Percentiles rank a stretch among this genome's conserved stretches.
Evolutionary conservation across 2,797 vertebrate species (phyloP).

Genomic region (Chelidonichthys spinosus): DNA sequence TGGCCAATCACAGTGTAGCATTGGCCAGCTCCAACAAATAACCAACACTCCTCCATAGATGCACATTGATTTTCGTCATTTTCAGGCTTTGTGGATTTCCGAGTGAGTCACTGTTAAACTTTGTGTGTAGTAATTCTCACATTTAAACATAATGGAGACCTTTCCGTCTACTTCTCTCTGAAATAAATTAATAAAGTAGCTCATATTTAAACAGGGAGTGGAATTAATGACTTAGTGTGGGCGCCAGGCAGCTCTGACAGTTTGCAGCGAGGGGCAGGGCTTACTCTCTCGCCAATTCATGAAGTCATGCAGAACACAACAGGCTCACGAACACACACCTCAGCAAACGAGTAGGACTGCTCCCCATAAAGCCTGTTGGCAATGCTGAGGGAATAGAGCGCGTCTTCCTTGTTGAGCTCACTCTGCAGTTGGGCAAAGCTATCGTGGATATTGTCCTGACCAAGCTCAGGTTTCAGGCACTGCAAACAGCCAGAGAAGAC

Average conservation of each 20-base stretch:
- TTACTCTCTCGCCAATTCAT: neutral
- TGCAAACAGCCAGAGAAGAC: conserved; percentile 66
- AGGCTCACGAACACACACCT: conserved; percentile 65
- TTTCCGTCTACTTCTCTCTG: neutral
- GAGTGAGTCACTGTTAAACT: too few relatives aligned
- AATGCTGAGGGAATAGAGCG: conserved; percentile 78
- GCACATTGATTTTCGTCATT: too few relatives aligned
- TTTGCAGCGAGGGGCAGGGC: neutral
- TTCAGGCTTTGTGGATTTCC: too few relatives aligned
- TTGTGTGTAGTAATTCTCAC: too few relatives aligned
- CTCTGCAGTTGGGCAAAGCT: conserved; percentile 66
- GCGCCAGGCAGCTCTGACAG: neutral
- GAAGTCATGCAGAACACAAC: neutral
- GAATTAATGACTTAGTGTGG: neutral
- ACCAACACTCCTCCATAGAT: too few relatives aligned
- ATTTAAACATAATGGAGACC: too few relatives aligned
- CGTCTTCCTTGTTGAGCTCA: conserved; percentile 77
- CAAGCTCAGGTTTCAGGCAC: conserved; percentile 60
- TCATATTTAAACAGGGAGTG: neutral
- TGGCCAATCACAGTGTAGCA: neutral
- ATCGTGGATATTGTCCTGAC: conserved; percentile 51
- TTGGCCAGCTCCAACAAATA: neutral
- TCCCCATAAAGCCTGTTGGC: conserved; percentile 89
- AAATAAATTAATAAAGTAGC: neutral
- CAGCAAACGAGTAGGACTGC: conserved; percentile 78